phyloP scores from a whole-genome alignment of 2,797 vertebrate species.

The Steatocranus sp. region DNA sequence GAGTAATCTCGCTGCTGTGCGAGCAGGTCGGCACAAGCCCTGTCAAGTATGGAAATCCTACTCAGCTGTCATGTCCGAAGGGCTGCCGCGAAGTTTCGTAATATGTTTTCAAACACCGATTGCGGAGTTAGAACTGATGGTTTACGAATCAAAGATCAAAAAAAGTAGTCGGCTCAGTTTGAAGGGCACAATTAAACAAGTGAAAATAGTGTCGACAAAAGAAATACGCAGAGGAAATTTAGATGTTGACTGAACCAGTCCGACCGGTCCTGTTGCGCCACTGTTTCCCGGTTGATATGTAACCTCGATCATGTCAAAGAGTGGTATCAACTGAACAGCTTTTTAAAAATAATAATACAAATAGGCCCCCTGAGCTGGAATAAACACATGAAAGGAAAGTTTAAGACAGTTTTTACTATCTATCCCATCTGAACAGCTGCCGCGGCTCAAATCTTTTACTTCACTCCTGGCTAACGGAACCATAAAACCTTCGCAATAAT shows the following conservation, averaged over 20 bases:
- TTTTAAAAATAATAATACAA: background rate
- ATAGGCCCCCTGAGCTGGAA: background rate
- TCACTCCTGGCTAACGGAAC: background rate
- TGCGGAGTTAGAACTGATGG: background rate
- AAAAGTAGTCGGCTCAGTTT: background rate
- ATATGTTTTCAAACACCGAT: background rate
- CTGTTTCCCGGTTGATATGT: background rate
- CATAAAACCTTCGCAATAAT: background rate
- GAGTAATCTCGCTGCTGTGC: conserved; percentile 2
- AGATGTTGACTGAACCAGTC: background rate
- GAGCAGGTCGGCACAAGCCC: conserved; percentile 26
- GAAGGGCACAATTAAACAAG: background rate
- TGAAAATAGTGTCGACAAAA: background rate
- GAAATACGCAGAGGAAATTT: background rate
- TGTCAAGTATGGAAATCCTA: conserved; percentile 21
- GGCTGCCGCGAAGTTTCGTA: background rate
- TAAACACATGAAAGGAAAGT: background rate
- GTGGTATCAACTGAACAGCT: background rate
- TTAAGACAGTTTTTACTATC: background rate
- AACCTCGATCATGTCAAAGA: background rate
- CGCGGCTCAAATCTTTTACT: background rate
- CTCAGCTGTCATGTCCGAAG: background rate
- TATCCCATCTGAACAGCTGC: background rate
- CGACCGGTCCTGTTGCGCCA: conserved; percentile 32
- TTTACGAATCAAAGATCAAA: background rate